Evolutionary conservation across 2,113 vertebrate species (phyloP), one percentile per base, ranked within the genome.

Genomic region (Scopus umbretta): DNA sequence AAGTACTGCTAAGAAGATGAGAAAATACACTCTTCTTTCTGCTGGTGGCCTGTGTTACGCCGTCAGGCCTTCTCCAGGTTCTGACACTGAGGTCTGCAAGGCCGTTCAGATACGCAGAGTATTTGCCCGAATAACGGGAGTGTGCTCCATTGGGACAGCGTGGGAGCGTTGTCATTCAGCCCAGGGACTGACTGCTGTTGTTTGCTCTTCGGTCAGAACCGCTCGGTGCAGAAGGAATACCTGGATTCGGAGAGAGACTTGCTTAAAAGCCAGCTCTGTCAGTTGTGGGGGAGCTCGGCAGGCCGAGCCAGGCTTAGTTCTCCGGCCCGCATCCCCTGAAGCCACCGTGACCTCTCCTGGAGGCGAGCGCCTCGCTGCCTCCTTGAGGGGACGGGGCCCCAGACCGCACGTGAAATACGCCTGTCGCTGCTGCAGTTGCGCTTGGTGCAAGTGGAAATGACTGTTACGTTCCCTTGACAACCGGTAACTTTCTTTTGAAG

Each of bases 21-120:
- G 34, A 22, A 67, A 10, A 21, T 10, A 4, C 2, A 1, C 13
- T 22, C 32, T 8, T 67, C 40, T 47, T 20, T 13, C 40, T 53
- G 40, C 29, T 10, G 8, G 72, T 10, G 43, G 45, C 52, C 15
- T 26, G 17, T 45, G 17, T 45, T 9, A 36, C 3, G 1, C 40
- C 11, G 17, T 13, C 19, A 1, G 23, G 53, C 16, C 47, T 25
- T 16, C 26, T 9, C 25, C 9, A 62, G 19, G 2, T 7, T 18
- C 52, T 18, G 52, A 23, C 16, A 1, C 1, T 7, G 36, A 22
- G 27, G 32, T 30, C 23, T 40, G 25, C 17, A 7, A 21, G 34
- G 20, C 19, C 16, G 10, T 7, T 36, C 0, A 7, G n/a, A 1
- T 19, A 5, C 1, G 5, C 6, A 4, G n/a, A 42, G 16, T 3